These are phyloP conservation scores for Bergia puertoricense DNA, from an alignment of 92 coral and sea anemone species.

Conservation along the genomic window DNA sequence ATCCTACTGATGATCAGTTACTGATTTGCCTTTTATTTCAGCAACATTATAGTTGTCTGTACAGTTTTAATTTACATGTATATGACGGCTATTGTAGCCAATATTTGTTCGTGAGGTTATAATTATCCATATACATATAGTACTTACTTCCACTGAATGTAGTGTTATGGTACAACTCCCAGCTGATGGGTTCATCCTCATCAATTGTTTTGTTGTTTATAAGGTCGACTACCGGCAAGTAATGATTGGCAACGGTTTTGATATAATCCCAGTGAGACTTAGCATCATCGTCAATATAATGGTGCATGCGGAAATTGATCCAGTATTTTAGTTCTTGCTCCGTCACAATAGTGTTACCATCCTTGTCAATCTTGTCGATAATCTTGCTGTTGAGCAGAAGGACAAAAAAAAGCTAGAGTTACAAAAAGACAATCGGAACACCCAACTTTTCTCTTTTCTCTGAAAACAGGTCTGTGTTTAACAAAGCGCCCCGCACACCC, in stretches of 20 bases:
- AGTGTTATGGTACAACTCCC: neutral
- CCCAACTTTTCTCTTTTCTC: no score
- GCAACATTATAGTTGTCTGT: no score
- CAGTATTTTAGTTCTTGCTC: conserved; percentile 41
- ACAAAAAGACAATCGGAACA: neutral
- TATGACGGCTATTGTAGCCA: no score
- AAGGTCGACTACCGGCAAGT: neutral
- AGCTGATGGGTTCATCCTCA: neutral
- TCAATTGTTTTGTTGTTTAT: neutral
- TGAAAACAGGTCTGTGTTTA: no score
- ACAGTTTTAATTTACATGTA: no score
- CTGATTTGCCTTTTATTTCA: no score
- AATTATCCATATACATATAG: neutral
- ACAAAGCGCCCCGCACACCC: no score
- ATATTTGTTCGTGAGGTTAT: no score
- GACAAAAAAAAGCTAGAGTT: neutral
- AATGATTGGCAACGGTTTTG: neutral
- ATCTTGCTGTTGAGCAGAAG: conserved; percentile 33
- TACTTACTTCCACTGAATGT: conserved; percentile 8
- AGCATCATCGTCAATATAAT: conserved; percentile 20
- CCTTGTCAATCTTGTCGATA: conserved; percentile 54
- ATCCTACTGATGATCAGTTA: no score
- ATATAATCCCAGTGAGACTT: neutral
- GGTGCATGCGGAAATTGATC: conserved; percentile 26
- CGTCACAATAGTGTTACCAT: conserved; percentile 29